phyloP scores from a whole-genome alignment of 2,888 invertebrate genomes.

The Dascillus cervinus region DNA sequence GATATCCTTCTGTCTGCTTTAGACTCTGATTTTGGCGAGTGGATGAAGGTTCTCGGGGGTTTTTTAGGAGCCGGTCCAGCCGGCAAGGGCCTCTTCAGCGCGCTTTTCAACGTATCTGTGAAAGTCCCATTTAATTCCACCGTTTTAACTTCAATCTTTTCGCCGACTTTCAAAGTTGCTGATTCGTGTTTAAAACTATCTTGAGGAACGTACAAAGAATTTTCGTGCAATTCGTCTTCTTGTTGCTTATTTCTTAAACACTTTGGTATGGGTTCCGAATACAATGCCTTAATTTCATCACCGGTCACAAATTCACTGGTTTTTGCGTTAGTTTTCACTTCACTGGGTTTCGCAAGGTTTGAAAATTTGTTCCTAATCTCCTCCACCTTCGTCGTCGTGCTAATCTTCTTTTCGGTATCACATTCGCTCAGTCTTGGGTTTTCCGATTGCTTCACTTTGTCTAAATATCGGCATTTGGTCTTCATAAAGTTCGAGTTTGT shows the following conservation, averaged over 20 bases:
- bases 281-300: slow-evolving; percentile 25
- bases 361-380: slow-evolving; percentile 31
- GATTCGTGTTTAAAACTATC: no score
- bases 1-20: slow-evolving; percentile 2
- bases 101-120: slow-evolving; percentile 56
- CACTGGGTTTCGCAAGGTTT: slow-evolving; percentile 6
- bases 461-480: slow-evolving; percentile 11
- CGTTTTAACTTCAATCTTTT: no score
- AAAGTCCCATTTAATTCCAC: slow-evolving; percentile 23
- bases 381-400: slow-evolving; percentile 24
- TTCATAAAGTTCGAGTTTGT: slow-evolving; percentile 12
- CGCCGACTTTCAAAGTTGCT: no score
- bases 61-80: slow-evolving; percentile 67
- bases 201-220: no score
- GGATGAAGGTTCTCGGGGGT: slow-evolving; percentile 60
- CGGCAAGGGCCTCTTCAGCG: slow-evolving; percentile 60
- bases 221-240: slow-evolving; percentile 1
- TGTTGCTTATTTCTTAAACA: slow-evolving; percentile 25
- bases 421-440: background rate
- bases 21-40: slow-evolving; percentile 24
- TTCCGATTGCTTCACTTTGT: slow-evolving; percentile 4
- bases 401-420: background rate
- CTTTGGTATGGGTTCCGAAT: slow-evolving; percentile 37
- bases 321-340: slow-evolving; percentile 21
- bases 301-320: slow-evolving; percentile 13